Percentiles rank a stretch among this genome's conserved stretches.
Evolutionary conservation across 1,140 invertebrate species (phyloP).

Genomic region (Drosophila eugracilis): DNA sequence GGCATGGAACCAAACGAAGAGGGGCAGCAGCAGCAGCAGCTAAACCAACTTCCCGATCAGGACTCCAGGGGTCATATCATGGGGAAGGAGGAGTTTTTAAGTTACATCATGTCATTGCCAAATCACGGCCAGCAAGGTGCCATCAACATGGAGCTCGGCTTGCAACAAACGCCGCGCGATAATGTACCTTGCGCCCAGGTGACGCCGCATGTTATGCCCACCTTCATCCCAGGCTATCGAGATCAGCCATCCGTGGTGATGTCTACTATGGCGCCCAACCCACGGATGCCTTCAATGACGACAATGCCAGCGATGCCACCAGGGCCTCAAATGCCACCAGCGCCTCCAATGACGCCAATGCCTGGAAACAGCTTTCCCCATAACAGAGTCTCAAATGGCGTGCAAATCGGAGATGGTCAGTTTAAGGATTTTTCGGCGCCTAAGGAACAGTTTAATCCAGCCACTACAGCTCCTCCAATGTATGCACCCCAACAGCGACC

Average conservation of each 20-base stretch:
- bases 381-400: not conserved
- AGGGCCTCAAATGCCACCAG: not conserved
- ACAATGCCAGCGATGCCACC: not conserved
- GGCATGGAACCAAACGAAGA: not conserved
- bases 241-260: not conserved
- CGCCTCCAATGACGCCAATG: not conserved
- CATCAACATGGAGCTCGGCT: not conserved
- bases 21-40: not conserved
- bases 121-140: not conserved
- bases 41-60: not conserved
- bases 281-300: not conserved
- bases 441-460: not conserved
- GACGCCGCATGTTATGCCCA: not conserved
- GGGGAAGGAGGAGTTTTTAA: constrained; percentile 14
- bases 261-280: too few relatives aligned
- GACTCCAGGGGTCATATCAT: not conserved
- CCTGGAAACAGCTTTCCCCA: not conserved
- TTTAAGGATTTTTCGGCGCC: not conserved
- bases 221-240: not conserved
- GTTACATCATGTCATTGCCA: constrained; percentile 8
- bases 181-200: constrained; percentile 9
- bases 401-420: not conserved
- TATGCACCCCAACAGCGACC: not conserved
- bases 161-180: not conserved
- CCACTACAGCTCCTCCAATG: not conserved